These are phyloP conservation scores for Drosophila setosimentum DNA, from an alignment of 2,888 invertebrate genomes.

Conservation along the genomic window DNA sequence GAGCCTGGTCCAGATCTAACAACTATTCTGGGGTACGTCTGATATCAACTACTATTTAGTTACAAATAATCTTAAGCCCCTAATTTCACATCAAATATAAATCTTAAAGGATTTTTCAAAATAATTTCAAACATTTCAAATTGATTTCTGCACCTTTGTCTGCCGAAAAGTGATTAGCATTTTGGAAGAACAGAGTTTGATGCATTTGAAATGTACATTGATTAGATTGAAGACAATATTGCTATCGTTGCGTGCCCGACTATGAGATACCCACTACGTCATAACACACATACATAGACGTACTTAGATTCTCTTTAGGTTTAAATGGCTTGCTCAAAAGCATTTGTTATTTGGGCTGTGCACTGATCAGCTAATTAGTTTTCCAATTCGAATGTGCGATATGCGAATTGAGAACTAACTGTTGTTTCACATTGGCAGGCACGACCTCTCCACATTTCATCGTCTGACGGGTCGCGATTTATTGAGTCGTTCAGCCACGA, in stretches of 20 bases:
- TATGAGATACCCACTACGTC: background rate
- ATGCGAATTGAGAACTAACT: background rate
- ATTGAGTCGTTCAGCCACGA: slow-evolving; percentile 85
- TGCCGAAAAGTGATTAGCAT: too few species aligned
- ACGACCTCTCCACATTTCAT: slow-evolving; percentile 86
- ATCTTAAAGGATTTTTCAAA: background rate
- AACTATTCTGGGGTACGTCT: slow-evolving; percentile 85
- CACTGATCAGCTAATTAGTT: background rate
- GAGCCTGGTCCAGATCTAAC: slow-evolving; percentile 86
- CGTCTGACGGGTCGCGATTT: slow-evolving; percentile 86
- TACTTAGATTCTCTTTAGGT: background rate
- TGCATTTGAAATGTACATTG: background rate
- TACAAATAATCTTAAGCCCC: background rate
- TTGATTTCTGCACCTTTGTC: too few species aligned
- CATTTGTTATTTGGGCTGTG: background rate
- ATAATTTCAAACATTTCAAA: background rate
- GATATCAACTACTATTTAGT: background rate
- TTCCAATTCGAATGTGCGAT: background rate
- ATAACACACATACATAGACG: too few species aligned
- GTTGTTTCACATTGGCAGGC: slow-evolving; percentile 64
- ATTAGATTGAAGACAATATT: background rate
- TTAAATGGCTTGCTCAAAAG: background rate
- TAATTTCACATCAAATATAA: background rate
- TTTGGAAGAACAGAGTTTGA: too few species aligned
- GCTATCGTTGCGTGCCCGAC: background rate